Evolutionary conservation across 2,797 vertebrate species (phyloP).

Genomic region (Poeciliopsis infans): DNA sequence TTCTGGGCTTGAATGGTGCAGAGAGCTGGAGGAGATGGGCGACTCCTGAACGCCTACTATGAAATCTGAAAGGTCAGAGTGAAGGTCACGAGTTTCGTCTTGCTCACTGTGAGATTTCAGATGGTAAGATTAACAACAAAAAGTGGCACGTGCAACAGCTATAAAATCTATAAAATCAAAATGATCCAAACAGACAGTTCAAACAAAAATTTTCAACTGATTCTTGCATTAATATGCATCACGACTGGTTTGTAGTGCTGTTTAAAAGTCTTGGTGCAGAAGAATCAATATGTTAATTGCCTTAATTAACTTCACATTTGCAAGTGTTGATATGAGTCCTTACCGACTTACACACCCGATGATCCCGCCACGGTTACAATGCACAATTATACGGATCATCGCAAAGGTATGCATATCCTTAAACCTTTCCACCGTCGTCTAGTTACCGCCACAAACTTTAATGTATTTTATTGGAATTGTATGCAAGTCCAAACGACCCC

Average conservation of each 20-base stretch:
- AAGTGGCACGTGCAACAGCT: not conserved
- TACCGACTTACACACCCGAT: not conserved
- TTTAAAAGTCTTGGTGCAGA: not conserved
- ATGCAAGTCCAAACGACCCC: not conserved
- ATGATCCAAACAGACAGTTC: not conserved
- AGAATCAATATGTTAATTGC: not conserved
- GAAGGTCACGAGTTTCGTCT: slow-evolving; percentile 33
- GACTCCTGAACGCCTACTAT: slow-evolving; percentile 23
- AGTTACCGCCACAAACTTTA: not conserved
- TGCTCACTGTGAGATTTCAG: slow-evolving; percentile 17
- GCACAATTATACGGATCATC: not conserved
- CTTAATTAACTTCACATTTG: not conserved
- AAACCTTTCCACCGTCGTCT: not conserved
- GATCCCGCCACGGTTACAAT: not conserved
- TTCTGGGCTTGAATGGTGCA: slow-evolving; percentile 57
- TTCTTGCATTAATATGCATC: not conserved
- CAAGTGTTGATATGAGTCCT: not conserved
- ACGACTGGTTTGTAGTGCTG: not conserved
- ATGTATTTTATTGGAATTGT: not conserved
- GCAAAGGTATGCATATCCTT: not conserved
- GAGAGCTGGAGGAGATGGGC: slow-evolving; percentile 58
- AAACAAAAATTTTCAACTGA: not conserved
- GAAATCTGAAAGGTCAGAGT: slow-evolving; percentile 30
- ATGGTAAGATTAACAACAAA: not conserved
- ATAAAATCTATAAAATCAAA: not conserved